Base-by-base conservation (phyloP, 2,888 invertebrate species). In the Callinectes sapidus region DNA sequence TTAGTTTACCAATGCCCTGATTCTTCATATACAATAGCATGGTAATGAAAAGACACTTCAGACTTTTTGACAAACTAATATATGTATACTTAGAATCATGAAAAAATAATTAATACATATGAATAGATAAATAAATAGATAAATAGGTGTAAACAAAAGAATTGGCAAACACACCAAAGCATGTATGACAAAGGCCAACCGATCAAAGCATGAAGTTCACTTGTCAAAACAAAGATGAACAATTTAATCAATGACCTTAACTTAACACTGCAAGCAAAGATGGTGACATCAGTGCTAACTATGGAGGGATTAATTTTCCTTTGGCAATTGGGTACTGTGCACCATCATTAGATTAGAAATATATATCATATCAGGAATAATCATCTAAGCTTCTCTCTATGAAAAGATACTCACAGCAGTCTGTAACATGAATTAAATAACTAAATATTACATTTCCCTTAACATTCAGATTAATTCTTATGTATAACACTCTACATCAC, bases 251-350 rank as follows among this genome's bases (percentile, higher is more conserved):
- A 71, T 71, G 71, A 28, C 10, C 71, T 71, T 71, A 28, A 71
- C 28, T 28, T 71, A 71, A 71, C 28, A 71, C 28, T 13, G n/a
- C n/a, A 28, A 28, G n/a, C 71, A 10, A n/a, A 28, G 71, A n/a
- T 71, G 71, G 71, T 71, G n/a, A 71, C 28, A 71, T n/a, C 71
- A 71, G 28, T 71, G 71, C n/a, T 71, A 28, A 28, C 10, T 71
- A 71, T 71, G 71, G 71, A 71, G 71, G 71, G 71, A 71, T 28
- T 71, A 28, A 71, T 71, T 71, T 61, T 71, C 71, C 71, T 71
- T 71, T n/a, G 71, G 28, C n/a, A 71, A 71, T 28, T 28, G 71
- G 1, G 28, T 28, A 71, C 71, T 28, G 71, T 28, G 28, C 71
- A 71, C 28, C 71, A 71, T 71, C 71, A 28, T 71, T 8, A 71